Percentiles rank a stretch among this genome's conserved stretches.
Conservation (phyloP, 2,113 vertebrate species). For the Centropus bengalensis region DNA sequence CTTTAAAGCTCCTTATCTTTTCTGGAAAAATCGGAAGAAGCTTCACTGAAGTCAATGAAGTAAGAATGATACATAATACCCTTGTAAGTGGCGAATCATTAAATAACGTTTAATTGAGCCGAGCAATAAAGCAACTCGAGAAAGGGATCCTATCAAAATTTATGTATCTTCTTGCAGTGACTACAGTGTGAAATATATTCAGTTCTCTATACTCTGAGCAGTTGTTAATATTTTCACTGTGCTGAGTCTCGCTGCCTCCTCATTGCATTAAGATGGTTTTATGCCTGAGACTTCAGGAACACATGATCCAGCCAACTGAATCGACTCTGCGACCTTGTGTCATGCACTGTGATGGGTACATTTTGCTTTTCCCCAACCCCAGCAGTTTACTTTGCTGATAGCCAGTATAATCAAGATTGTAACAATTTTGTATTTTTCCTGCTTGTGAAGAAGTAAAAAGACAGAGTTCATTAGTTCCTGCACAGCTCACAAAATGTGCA, state of each 20-base stretch:
- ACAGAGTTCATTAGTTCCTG: neutral
- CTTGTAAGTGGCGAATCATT: neutral
- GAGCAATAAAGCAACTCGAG: neutral
- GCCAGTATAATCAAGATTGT: neutral
- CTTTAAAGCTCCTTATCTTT: neutral
- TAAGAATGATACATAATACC: neutral
- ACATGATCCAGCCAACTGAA: neutral
- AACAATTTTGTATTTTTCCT: neutral
- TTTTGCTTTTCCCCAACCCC: neutral
- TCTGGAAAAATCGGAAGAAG: neutral
- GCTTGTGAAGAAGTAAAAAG: neutral
- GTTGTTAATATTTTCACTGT: neutral
- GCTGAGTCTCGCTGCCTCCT: neutral
- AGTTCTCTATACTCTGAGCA: neutral
- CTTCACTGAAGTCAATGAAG: neutral
- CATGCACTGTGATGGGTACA: neutral
- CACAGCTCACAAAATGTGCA: neutral
- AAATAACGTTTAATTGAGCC: conserved; percentile 30
- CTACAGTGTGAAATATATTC: neutral
- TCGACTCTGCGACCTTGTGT: neutral
- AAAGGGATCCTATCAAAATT: neutral
- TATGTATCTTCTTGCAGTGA: neutral
- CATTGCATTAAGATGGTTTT: neutral
- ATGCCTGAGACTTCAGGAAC: neutral
- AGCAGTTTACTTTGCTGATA: neutral